Evolutionary conservation across 2,797 vertebrate genomes (phyloP), one percentile per base, ranked within the genome.

Genomic region (Protonibea diacanthus): DNA sequence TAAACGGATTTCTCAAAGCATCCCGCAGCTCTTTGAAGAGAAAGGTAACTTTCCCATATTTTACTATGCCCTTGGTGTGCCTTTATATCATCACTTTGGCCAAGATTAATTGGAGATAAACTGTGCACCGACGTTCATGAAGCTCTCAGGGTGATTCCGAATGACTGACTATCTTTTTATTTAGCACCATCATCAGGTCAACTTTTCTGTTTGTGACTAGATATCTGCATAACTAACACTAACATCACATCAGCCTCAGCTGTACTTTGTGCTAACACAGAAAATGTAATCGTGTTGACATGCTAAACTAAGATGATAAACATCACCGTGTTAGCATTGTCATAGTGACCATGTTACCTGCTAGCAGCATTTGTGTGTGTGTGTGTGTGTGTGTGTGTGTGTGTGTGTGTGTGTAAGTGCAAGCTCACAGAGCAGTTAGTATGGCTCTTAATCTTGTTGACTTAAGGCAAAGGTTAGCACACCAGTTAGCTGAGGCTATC

Each of bases 11-110:
- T 53, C 74, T 58, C 0, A 13, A 74, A 61, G 58, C 52, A 53
- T 68, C 64, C 66, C 52, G 45, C 59, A 70, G 76, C 67, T 73
- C 45, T 78, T 61, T 67, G 45, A 77, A 27, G 57, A 63, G n/a
- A 27, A 48, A 52, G 15, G 49, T 44, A 15, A n/a, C 64, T 38
- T 38, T 38, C 33, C 33, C 33, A 38, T 38, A 38, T 38, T 69
- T 69, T 55, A 68, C 40, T 48, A 60, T 48, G n/a, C 42, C n/a
- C n/a, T 59, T 55, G n/a, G n/a, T 7, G 11, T 27, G 21, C 29
- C 23, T 70, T 40, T 42, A n/a, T 17, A 18, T 7, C 27, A 45
- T 18, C 6, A 10, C 13, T 40, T 21, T 27, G 27, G 25, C 38
- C 29, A 0, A 59, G 38, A 33, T 4, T 51, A 11, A 55, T 38